phyloP scores from a whole-genome alignment of 2,113 vertebrate species.

The Brachirus orientalis region DNA sequence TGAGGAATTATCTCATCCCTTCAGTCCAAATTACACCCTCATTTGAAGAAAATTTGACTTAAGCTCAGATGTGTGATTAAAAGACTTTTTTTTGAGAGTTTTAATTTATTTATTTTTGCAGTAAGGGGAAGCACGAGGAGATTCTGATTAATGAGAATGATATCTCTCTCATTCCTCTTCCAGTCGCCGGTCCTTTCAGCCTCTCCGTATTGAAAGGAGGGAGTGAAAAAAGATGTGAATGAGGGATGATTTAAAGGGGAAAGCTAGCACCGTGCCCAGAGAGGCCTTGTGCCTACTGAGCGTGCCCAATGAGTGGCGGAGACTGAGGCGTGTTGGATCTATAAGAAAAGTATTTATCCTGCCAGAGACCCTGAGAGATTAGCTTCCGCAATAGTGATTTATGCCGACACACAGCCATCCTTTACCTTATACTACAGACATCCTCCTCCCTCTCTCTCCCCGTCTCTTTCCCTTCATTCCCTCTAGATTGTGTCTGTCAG shows the following conservation, averaged over 20 bases:
- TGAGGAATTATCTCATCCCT: conserved; percentile 34
- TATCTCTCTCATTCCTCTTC: conserved; percentile 67
- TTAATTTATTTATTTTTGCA: conserved; percentile 15
- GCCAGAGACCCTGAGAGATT: conserved; percentile 90
- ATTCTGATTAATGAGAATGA: conserved; percentile 71
- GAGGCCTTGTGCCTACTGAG: conserved; percentile 80
- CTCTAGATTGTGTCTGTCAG: conserved; percentile 77
- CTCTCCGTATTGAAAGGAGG: conserved; percentile 73
- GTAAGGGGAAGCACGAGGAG: conserved; percentile 40
- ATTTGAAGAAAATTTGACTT: conserved; percentile 37
- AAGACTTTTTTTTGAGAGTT: conserved; percentile 30
- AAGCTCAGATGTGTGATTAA: conserved; percentile 51
- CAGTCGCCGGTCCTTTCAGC: conserved; percentile 62
- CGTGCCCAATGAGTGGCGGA: conserved; percentile 78
- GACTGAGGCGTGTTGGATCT: conserved; percentile 79
- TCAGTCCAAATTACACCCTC: conserved; percentile 33
- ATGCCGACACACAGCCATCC: conserved; percentile 77
- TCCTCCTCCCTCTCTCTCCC: conserved; percentile 29
- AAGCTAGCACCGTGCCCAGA: conserved; percentile 69
- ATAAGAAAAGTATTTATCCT: conserved; percentile 88
- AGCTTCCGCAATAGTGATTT: conserved; percentile 90
- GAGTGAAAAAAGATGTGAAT: conserved; percentile 80
- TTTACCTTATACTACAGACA: conserved; percentile 73
- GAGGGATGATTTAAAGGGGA: conserved; percentile 85
- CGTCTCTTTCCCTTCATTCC: conserved; percentile 51